Evolutionary conservation across 2,888 invertebrate species (phyloP).

Genomic region (Heteromyza rotundicornis): DNA sequence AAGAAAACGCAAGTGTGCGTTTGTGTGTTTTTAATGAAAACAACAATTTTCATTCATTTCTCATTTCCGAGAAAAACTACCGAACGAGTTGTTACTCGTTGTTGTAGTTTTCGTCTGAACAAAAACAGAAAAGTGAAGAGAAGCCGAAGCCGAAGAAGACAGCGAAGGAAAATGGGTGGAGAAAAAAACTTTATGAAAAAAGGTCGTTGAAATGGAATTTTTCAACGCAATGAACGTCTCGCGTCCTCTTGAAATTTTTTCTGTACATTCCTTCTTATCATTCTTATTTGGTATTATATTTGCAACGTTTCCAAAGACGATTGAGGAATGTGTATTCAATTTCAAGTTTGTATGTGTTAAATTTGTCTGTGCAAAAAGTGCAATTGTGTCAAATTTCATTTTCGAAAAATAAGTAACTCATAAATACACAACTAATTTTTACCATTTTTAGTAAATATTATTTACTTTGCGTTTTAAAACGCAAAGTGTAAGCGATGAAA

Average conservation of each 20-base stretch:
- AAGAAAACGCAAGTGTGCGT: constrained; percentile 4
- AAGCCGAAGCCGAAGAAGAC: not conserved
- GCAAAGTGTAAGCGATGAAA: too few species aligned
- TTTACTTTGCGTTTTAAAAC: too few species aligned
- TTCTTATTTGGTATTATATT: not conserved
- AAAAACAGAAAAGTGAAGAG: not conserved
- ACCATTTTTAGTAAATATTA: too few species aligned
- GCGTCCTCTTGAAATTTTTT: constrained; percentile 1
- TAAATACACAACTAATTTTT: too few species aligned
- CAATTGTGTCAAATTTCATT: too few species aligned
- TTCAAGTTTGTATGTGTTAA: too few species aligned
- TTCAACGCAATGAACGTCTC: constrained; percentile 4
- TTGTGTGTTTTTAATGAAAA: constrained; percentile 34
- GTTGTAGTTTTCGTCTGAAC: constrained; percentile 20
- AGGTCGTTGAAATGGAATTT: constrained; percentile 31
- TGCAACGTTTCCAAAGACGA: too few species aligned
- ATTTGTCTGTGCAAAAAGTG: too few species aligned
- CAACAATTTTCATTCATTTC: constrained; percentile 55
- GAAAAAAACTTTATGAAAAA: constrained; percentile 13
- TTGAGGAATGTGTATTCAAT: too few species aligned
- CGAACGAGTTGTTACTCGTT: constrained; percentile 30
- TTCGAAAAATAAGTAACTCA: too few species aligned
- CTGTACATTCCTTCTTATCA: not conserved
- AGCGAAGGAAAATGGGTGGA: too few species aligned
- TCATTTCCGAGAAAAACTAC: constrained; percentile 47